Conservation (phyloP, 2,888 invertebrate genomes). For the Ormyrus thymus region DNA sequence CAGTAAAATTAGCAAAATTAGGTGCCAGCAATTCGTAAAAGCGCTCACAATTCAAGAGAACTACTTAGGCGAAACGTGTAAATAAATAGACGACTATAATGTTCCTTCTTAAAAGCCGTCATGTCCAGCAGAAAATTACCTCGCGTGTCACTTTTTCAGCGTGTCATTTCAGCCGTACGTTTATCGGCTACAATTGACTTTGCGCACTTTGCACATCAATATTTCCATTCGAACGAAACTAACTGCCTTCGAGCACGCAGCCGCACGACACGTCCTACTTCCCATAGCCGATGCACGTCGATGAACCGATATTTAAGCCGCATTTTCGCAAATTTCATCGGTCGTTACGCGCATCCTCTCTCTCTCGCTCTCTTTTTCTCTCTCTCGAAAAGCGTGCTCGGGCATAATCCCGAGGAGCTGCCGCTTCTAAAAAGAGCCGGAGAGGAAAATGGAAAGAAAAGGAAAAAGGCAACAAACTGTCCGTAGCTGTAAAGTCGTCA, state of each 20-base stretch:
- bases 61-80: neutral
- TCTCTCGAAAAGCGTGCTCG: too few relatives aligned
- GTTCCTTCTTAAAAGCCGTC: neutral
- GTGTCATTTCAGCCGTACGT: neutral
- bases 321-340: too few relatives aligned
- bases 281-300: too few relatives aligned
- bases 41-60: conserved; percentile 19
- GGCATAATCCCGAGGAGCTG: too few relatives aligned
- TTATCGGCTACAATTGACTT: neutral
- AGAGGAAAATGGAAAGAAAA: neutral
- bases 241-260: too few relatives aligned
- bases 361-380: too few relatives aligned
- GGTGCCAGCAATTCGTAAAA: conserved; percentile 17
- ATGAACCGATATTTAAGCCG: too few relatives aligned
- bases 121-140: conserved; percentile 14
- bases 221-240: too few relatives aligned
- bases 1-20: conserved; percentile 19
- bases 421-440: too few relatives aligned
- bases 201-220: neutral
- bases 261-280: too few relatives aligned
- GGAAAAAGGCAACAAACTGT: conserved; percentile 37
- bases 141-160: neutral
- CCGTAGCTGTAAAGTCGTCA: conserved; percentile 55
- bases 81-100: neutral
- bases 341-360: too few relatives aligned